Conservation (phyloP, 2,797 vertebrate genomes). For the Sebastiscus tertius region DNA sequence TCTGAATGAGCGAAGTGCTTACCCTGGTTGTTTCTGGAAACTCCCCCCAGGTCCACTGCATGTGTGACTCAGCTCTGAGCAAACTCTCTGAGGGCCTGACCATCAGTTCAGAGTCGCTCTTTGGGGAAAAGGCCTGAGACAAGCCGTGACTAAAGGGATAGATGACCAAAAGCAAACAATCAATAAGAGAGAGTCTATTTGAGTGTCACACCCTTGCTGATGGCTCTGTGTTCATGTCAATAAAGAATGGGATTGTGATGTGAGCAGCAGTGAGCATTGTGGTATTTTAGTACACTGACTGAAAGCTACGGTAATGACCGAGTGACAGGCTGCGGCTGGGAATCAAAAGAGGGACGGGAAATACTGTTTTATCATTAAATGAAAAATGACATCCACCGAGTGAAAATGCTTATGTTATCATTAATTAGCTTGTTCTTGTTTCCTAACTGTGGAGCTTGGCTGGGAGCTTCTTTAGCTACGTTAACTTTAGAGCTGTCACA, state of each 20-base stretch:
- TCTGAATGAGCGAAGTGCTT: constrained; percentile 30
- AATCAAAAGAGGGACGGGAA: neutral
- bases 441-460: neutral
- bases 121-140: constrained; percentile 88
- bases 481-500: neutral
- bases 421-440: neutral
- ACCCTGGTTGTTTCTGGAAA: constrained; percentile 98
- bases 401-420: neutral
- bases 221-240: neutral
- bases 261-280: neutral
- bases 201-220: neutral
- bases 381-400: neutral
- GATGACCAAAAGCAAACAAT: constrained; percentile 22
- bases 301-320: neutral
- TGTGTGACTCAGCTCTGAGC: constrained; percentile 94
- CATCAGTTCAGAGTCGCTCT: constrained; percentile 96
- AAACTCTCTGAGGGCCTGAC: constrained; percentile 90
- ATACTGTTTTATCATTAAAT: neutral
- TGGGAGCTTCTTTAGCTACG: neutral
- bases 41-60: constrained; percentile 99
- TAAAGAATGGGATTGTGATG: neutral
- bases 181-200: neutral
- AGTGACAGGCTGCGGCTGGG: neutral
- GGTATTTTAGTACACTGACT: neutral
- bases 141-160: constrained; percentile 78